Evolutionary conservation across 2,888 invertebrate genomes (phyloP), one percentile per base, ranked within the genome.

Genomic region (Diloba caeruleocephala): DNA sequence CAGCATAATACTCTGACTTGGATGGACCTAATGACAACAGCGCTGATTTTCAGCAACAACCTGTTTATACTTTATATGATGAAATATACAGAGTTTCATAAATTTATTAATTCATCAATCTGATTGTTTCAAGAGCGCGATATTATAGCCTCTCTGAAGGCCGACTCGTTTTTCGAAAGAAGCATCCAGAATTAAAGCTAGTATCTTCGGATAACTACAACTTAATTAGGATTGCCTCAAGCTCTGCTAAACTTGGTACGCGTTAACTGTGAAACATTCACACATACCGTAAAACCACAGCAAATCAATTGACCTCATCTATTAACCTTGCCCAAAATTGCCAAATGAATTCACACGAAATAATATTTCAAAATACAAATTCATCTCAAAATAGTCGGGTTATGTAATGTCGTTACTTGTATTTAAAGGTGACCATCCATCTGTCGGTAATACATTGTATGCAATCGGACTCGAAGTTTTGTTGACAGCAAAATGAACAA

Each of bases 331-430:
- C 51, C 34, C 39, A 43, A 23, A 51, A 62, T 72, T 72, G 58
- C 74, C 37, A 58, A 67, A 73, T 55, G 10, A 56, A 70, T 74
- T 73, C 63, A 71, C 74, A 71, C 63, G 74, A 62, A 64, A 58
- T 42, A 9, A 39, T 49, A 56, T 73, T 71, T 60, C 71, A 55
- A 61, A 70, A 71, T 23, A 21, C 9, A 31, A 62, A 58, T 61
- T 38, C 71, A 57, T 73, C 71, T 52, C 21, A 62, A 65, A 55
- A 23, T 26, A 8, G 3, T 38, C 19, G 14, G 19, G 8, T 45
- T 45, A 48, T 53, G 15, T 45, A 38, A 49, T 37, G 33, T 15
- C 10, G 14, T 12, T 29, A 15, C 3, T 9, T 15, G 17, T n/a
- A n/a, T 38, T 1, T 26, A n/a, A 26, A 34, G 21, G 33, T 6